phyloP scores from a whole-genome alignment of 2,797 vertebrate genomes.

The Prionace glauca region DNA sequence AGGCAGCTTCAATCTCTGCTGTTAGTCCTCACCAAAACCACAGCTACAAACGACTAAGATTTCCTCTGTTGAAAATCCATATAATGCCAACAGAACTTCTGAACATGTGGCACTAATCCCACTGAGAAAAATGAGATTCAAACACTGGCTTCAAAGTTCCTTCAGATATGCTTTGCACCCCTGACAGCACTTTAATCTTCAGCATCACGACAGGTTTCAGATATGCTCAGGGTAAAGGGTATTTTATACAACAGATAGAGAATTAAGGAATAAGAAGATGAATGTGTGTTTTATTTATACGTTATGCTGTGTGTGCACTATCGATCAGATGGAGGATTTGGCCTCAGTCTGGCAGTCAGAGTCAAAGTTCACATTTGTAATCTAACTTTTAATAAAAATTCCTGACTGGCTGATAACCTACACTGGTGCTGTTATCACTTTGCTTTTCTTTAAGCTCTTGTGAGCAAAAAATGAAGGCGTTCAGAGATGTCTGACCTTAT shows the following conservation, averaged over 20 bases:
- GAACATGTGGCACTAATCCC: background rate
- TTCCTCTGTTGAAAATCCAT: background rate
- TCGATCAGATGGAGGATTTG: background rate
- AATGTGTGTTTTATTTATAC: background rate
- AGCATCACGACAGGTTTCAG: background rate
- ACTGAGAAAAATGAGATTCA: conserved; percentile 7
- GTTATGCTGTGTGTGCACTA: background rate
- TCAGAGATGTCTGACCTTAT: background rate
- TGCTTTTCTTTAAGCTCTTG: background rate
- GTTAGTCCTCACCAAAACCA: background rate
- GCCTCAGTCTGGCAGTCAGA: background rate
- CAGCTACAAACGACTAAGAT: background rate
- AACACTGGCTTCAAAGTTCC: background rate
- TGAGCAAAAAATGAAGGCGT: background rate
- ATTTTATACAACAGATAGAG: background rate
- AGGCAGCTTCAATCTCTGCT: background rate
- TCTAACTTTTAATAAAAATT: conserved; percentile 12
- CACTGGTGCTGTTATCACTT: background rate
- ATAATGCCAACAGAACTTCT: background rate
- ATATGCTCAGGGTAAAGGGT: background rate
- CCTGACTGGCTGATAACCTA: background rate
- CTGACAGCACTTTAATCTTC: background rate
- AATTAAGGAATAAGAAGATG: background rate
- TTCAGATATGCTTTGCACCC: background rate
- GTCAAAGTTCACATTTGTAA: background rate